Evolutionary conservation across 2,797 vertebrate genomes (phyloP).

Genomic region (Microctenopoma stevenorrisi): DNA sequence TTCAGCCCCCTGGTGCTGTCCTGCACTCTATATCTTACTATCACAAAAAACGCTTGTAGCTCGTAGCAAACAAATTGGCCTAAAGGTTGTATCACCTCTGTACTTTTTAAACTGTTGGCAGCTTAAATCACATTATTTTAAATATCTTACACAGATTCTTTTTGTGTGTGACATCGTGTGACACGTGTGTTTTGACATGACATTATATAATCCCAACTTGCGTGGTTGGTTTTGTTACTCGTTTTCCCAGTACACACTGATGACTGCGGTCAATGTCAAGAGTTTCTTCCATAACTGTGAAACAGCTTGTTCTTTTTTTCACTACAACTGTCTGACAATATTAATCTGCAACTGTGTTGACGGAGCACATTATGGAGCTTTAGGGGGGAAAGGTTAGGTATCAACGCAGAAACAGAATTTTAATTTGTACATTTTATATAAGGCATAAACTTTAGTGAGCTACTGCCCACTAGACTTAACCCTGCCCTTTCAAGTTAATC

Average conservation of each 20-base stretch:
- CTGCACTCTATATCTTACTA: no score
- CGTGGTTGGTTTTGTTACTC: neutral
- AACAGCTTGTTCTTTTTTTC: slow-evolving; percentile 59
- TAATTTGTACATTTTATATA: slow-evolving; percentile 74
- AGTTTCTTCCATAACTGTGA: slow-evolving; percentile 35
- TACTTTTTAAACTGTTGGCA: no score
- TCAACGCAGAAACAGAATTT: slow-evolving; percentile 71
- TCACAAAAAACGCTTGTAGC: no score
- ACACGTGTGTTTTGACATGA: no score
- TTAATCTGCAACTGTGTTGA: slow-evolving; percentile 67
- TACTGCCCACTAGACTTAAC: slow-evolving; percentile 57
- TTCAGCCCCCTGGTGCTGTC: no score
- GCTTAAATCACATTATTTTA: no score
- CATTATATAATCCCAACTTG: no score
- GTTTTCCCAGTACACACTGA: slow-evolving; percentile 18
- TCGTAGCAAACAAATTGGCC: no score
- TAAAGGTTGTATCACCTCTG: no score
- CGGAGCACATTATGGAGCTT: slow-evolving; percentile 70
- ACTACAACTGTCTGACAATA: slow-evolving; percentile 55
- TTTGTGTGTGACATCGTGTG: no score
- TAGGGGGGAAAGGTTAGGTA: slow-evolving; percentile 70
- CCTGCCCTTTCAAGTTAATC: slow-evolving; percentile 64
- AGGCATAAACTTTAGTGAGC: slow-evolving; percentile 64
- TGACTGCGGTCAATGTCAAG: slow-evolving; percentile 45
- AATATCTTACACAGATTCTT: no score